These are phyloP conservation scores for Radopholus similis DNA, from an alignment of 1,140 invertebrate species.

Conservation along the genomic window DNA sequence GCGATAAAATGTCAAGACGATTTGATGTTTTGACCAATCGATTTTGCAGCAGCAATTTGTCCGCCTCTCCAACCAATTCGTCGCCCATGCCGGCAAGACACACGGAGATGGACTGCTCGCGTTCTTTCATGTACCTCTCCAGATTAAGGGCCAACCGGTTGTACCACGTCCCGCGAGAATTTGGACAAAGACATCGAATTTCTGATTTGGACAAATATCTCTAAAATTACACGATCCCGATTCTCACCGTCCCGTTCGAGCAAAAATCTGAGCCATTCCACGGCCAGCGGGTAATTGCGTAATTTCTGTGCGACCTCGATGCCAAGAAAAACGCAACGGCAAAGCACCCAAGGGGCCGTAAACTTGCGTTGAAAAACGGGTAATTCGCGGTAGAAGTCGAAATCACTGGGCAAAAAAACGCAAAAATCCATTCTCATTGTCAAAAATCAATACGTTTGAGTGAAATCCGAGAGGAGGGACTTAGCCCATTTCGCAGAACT, in stretches of 20 bases:
- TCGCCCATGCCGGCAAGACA: not conserved
- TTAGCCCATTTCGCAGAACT: not conserved
- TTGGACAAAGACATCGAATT: slow-evolving; percentile 26
- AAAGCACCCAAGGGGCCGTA: slow-evolving; percentile 27
- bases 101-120: slow-evolving; percentile 12
- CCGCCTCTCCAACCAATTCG: slow-evolving; percentile 1
- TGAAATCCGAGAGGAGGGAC: not conserved
- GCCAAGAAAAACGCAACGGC: slow-evolving; percentile 19
- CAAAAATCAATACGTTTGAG: too few species aligned
- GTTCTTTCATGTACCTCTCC: slow-evolving; percentile 42
- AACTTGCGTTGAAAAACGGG: slow-evolving; percentile 23
- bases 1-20: too few species aligned
- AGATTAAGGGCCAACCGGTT: slow-evolving; percentile 47
- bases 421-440: slow-evolving; percentile 18
- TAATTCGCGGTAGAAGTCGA: not conserved
- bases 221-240: not conserved
- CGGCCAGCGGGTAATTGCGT: slow-evolving; percentile 22
- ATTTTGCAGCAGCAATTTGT: slow-evolving; percentile 4
- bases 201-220: not conserved
- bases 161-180: slow-evolving; percentile 44
- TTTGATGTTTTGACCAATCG: not conserved
- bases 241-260: slow-evolving; percentile 19
- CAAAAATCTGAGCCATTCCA: slow-evolving; percentile 26
- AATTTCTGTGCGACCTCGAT: slow-evolving; percentile 23
- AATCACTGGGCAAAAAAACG: not conserved